A percentile compares a stretch with the other conserved stretches of the same genome.
Evolutionary conservation across 2,113 vertebrate genomes (phyloP).

Genomic region (Malurus melanocephalus): DNA sequence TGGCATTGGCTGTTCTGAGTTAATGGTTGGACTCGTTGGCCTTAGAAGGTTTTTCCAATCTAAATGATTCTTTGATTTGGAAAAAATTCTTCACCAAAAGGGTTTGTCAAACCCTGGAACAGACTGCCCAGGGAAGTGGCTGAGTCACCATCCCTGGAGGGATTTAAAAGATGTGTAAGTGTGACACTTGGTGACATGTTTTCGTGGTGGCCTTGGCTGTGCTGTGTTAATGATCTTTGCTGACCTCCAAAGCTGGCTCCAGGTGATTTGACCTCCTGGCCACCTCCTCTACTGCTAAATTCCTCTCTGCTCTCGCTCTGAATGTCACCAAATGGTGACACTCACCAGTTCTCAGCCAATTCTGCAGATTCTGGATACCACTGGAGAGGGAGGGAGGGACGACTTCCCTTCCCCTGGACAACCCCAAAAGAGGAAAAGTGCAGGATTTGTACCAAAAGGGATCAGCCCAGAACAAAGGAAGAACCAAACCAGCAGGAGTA

Average conservation of each 20-base stretch:
- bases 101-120: neutral
- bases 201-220: neutral
- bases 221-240: neutral
- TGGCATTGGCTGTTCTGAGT: neutral
- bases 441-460: neutral
- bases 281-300: neutral
- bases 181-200: accelerated
- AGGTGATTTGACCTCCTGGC: neutral
- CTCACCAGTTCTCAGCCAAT: neutral
- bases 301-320: neutral
- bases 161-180: no score
- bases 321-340: neutral
- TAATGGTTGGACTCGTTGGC: accelerated
- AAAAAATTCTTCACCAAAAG: neutral
- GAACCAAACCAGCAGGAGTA: neutral
- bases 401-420: neutral
- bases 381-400: neutral
- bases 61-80: neutral
- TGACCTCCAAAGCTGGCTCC: neutral
- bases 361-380: accelerated
- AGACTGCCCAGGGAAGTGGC: neutral
- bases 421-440: neutral
- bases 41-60: neutral
- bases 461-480: neutral
- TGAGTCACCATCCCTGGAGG: neutral